phyloP scores from a whole-genome alignment of 1,140 invertebrate genomes.

The Mesaphorura yosii region DNA sequence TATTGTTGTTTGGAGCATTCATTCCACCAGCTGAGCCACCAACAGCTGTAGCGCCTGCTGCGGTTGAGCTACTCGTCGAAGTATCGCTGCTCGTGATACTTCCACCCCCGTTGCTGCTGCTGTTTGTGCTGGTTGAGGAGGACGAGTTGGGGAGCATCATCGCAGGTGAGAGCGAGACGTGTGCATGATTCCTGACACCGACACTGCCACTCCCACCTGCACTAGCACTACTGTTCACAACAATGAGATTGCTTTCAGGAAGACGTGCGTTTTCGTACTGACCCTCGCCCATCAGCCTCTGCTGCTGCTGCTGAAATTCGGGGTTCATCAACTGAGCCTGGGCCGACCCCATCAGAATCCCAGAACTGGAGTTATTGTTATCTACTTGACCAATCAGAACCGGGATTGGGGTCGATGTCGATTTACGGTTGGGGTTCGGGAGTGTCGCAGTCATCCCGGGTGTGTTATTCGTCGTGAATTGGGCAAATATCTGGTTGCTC shows the following conservation, averaged over 20 bases:
- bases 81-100: no score
- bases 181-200: no score
- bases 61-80: background rate
- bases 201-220: no score
- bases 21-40: background rate
- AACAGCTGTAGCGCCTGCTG: background rate
- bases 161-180: no score
- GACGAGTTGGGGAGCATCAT: no score
- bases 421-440: slow-evolving; percentile 18
- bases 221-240: slow-evolving; percentile 4
- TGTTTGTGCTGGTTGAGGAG: no score
- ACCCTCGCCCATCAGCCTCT: slow-evolving; percentile 18
- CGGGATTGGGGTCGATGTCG: slow-evolving; percentile 18
- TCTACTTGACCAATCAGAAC: no score
- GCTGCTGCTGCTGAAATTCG: no score
- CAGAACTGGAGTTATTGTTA: no score
- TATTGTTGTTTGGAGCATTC: background rate
- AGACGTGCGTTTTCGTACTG: slow-evolving; percentile 28
- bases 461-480: no score
- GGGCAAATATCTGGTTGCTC: slow-evolving; percentile 31
- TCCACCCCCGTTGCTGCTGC: no score
- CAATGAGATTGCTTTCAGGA: slow-evolving; percentile 7
- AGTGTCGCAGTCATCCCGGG: no score
- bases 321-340: background rate
- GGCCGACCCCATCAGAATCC: background rate